phyloP scores from a whole-genome alignment of 2,888 invertebrate genomes.

The Hemithea aestivaria region DNA sequence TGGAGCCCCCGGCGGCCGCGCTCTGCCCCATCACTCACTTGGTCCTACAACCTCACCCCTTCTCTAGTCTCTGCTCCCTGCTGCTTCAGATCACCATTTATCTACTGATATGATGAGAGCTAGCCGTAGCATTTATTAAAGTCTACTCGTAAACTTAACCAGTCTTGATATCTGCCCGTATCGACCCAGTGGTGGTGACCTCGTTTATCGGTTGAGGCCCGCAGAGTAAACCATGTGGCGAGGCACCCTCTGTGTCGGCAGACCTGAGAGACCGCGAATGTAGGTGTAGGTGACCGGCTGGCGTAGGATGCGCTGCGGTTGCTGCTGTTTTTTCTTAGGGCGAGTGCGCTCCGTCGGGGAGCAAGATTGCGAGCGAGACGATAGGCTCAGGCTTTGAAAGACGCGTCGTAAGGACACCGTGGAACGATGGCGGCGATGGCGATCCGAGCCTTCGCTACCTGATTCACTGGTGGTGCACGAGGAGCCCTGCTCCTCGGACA shows the following conservation, averaged over 20 bases:
- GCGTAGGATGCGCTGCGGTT: slow-evolving; percentile 87
- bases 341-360: slow-evolving; percentile 71
- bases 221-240: slow-evolving; percentile 66
- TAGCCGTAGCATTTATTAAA: slow-evolving; percentile 50
- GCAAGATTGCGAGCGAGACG: slow-evolving; percentile 82
- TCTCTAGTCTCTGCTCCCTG: slow-evolving; percentile 37
- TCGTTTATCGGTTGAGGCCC: slow-evolving; percentile 64
- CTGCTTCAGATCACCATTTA: slow-evolving; percentile 36
- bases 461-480: slow-evolving; percentile 81
- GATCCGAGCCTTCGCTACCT: slow-evolving; percentile 80
- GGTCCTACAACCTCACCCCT: slow-evolving; percentile 58
- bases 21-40: slow-evolving; percentile 41
- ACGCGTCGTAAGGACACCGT: slow-evolving; percentile 85
- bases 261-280: slow-evolving; percentile 87
- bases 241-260: slow-evolving; percentile 90
- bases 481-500: slow-evolving; percentile 59
- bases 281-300: slow-evolving; percentile 89
- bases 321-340: slow-evolving; percentile 77
- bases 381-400: slow-evolving; percentile 83
- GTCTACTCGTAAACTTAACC: slow-evolving; percentile 59
- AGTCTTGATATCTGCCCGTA: slow-evolving; percentile 63
- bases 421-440: slow-evolving; percentile 70
- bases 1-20: slow-evolving; percentile 24
- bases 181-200: slow-evolving; percentile 29
- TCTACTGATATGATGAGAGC: slow-evolving; percentile 70